Percentiles rank a stretch among this genome's conserved stretches.
These are phyloP conservation scores for Epinephelus awoara DNA, from an alignment of 2,797 vertebrate species.

Conservation along the genomic window DNA sequence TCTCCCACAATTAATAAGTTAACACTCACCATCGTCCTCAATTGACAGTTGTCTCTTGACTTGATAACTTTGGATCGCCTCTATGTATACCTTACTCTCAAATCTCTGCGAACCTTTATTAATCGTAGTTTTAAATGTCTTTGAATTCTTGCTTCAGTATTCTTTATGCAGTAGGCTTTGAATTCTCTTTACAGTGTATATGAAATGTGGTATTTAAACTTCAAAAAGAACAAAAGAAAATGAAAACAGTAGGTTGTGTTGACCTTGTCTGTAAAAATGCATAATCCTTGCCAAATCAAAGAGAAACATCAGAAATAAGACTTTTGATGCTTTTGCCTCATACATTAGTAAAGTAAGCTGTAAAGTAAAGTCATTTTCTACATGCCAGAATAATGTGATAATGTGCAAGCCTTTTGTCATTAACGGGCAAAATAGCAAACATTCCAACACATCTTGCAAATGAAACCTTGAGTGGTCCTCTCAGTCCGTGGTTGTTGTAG, in stretches of 20 bases:
- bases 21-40: slow-evolving; percentile 9
- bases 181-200: not conserved
- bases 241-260: not conserved
- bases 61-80: slow-evolving; percentile 3
- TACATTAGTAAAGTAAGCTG: not conserved
- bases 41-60: slow-evolving; percentile 16
- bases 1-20: slow-evolving; percentile 50
- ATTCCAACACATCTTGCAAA: slow-evolving; percentile 38
- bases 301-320: not conserved
- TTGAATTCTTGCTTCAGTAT: not conserved
- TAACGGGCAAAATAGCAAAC: slow-evolving; percentile 39
- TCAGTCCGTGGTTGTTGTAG: slow-evolving; percentile 48
- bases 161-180: not conserved
- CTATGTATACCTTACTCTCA: not conserved
- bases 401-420: slow-evolving; percentile 13
- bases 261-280: not conserved
- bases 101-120: not conserved
- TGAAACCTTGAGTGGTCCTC: slow-evolving; percentile 66
- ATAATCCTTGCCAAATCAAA: slow-evolving; percentile 12
- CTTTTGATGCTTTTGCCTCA: not conserved
- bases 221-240: slow-evolving; percentile 1
- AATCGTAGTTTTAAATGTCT: not conserved
- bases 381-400: slow-evolving; percentile 19
- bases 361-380: not conserved
- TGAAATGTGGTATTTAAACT: not conserved